Conservation (phyloP, 2,113 vertebrate genomes). For the Podiceps cristatus region DNA sequence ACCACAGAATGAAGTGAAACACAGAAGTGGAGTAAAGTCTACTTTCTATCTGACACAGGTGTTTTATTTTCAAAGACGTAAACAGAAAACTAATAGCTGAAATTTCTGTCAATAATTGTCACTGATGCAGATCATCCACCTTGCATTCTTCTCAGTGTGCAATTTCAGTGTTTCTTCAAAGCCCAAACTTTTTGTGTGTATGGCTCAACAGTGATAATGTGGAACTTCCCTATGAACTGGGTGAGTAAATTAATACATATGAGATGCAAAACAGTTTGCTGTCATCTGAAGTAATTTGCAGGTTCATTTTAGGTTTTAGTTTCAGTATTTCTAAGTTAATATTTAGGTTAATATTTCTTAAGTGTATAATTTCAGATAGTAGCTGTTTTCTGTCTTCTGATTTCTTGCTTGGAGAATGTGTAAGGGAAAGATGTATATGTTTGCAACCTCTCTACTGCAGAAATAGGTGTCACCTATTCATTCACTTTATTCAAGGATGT, state of each 20-base stretch:
- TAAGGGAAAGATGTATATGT: neutral
- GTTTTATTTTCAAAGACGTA: neutral
- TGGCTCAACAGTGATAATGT: neutral
- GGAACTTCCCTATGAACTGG: neutral
- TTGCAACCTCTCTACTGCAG: neutral
- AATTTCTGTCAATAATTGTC: neutral
- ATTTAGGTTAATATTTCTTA: neutral
- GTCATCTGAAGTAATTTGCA: neutral
- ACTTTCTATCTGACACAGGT: neutral
- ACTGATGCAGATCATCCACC: neutral
- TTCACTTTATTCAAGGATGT: neutral
- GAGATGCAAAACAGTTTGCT: neutral
- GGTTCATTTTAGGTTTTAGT: neutral
- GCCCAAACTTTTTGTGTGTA: rapidly evolving
- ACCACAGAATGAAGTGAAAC: neutral
- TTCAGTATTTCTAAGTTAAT: neutral
- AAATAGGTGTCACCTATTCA: neutral
- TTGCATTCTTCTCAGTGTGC: neutral
- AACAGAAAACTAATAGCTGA: neutral
- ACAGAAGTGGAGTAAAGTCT: neutral
- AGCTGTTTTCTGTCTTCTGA: neutral
- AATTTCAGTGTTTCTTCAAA: neutral
- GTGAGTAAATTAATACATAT: neutral
- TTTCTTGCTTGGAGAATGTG: neutral
- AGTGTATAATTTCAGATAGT: neutral